Percentiles rank a stretch among this genome's conserved stretches.
Evolutionary conservation across 2,888 invertebrate species (phyloP).

Genomic region (Drosophila falleni): DNA sequence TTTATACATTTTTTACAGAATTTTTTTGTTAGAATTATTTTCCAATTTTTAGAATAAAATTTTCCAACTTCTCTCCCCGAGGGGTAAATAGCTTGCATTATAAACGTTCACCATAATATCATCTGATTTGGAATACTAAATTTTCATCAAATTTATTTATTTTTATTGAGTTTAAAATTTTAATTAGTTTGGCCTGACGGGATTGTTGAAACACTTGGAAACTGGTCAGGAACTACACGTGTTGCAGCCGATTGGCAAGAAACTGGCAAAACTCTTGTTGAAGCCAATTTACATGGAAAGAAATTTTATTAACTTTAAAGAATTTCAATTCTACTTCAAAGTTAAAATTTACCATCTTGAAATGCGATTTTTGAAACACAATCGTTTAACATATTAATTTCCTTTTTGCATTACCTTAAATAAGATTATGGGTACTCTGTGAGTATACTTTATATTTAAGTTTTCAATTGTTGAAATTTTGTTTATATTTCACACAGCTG

Average conservation of each 20-base stretch:
- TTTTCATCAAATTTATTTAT: no score
- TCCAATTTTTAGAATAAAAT: no score
- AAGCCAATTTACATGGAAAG: constrained; percentile 91
- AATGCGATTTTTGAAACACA: background rate
- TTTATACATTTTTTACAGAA: no score
- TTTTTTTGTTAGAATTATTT: no score
- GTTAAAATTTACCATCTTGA: no score
- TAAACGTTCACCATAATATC: no score
- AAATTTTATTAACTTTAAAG: constrained; percentile 90
- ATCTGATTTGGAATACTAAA: no score
- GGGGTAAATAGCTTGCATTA: no score
- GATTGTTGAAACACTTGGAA: no score
- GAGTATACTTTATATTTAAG: background rate
- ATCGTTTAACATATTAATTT: background rate
- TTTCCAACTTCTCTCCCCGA: no score
- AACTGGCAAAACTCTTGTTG: constrained; percentile 95
- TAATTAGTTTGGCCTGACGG: no score
- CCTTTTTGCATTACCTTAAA: background rate
- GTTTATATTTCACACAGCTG: background rate
- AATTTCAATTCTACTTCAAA: background rate
- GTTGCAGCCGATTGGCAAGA: constrained; percentile 97
- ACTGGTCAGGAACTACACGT: constrained; percentile 94
- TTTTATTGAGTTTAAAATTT: no score
- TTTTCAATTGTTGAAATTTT: background rate
- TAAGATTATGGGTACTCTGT: constrained; percentile 2